Conservation (phyloP, 2,797 vertebrate genomes). For the Clarias fuscus region DNA sequence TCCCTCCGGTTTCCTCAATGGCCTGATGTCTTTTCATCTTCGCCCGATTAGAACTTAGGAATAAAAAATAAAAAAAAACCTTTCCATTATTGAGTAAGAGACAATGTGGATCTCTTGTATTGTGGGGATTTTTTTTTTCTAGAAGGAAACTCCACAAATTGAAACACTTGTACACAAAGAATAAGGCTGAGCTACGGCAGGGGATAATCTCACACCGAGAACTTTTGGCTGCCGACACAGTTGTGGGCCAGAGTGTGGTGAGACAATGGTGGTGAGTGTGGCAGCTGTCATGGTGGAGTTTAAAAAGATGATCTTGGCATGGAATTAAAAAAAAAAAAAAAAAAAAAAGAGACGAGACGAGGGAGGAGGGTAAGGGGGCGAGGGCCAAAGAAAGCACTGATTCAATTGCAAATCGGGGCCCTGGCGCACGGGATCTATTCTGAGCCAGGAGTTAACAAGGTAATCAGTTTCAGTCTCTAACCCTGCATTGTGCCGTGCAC, state of each 20-base stretch:
- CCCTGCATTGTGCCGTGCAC: slow-evolving; percentile 91
- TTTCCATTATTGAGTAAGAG: slow-evolving; percentile 75
- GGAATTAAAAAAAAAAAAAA: slow-evolving; percentile 76
- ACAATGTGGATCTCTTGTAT: slow-evolving; percentile 78
- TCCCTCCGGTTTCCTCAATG: slow-evolving; percentile 77
- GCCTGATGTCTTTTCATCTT: slow-evolving; percentile 73
- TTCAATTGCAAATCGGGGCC: slow-evolving; percentile 99
- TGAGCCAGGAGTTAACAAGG: slow-evolving; percentile 99
- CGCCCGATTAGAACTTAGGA: slow-evolving; percentile 83
- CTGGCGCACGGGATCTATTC: slow-evolving; percentile 87
- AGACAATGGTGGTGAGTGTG: slow-evolving; percentile 90
- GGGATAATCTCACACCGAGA: slow-evolving; percentile 85
- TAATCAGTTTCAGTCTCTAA: slow-evolving; percentile 91
- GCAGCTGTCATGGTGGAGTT: slow-evolving; percentile 99
- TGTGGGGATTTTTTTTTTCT: slow-evolving; percentile 63
- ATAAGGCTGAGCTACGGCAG: slow-evolving; percentile 77
- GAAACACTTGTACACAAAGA: slow-evolving; percentile 86
- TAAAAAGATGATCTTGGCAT: slow-evolving; percentile 99
- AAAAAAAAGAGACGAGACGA: slow-evolving; percentile 64
- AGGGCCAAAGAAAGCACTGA: slow-evolving; percentile 79
- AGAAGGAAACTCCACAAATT: slow-evolving; percentile 74
- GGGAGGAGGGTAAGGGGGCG: slow-evolving; percentile 47
- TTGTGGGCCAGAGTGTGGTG: slow-evolving; percentile 76
- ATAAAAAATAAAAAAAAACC: slow-evolving; percentile 74
- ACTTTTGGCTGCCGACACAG: slow-evolving; percentile 85